These are phyloP conservation scores for Mastacembelus armatus DNA, from an alignment of 2,797 vertebrate species.

Conservation along the genomic window DNA sequence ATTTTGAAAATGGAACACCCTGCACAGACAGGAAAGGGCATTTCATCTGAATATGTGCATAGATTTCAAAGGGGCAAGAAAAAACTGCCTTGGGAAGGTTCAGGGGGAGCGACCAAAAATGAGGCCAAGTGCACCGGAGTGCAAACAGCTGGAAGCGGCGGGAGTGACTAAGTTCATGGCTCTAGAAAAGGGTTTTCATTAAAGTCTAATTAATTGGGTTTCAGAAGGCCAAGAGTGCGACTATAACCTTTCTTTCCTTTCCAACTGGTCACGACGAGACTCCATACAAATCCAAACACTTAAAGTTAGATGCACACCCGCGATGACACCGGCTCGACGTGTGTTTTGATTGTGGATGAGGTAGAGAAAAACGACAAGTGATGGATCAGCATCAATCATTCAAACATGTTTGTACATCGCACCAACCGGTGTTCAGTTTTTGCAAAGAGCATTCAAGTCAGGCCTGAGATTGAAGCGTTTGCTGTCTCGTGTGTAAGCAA, in stretches of 20 bases:
- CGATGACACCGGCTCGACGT: too few relatives aligned
- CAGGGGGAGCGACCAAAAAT: conserved; percentile 14
- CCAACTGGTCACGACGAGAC: too few relatives aligned
- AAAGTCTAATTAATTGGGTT: too few relatives aligned
- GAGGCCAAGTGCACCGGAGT: conserved; percentile 20
- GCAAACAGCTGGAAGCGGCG: conserved; percentile 25
- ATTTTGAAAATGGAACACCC: conserved; percentile 63
- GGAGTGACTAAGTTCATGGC: too few relatives aligned
- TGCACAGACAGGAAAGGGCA: conserved; percentile 62
- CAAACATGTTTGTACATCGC: conserved; percentile 11
- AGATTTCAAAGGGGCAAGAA: conserved; percentile 41
- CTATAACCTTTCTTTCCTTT: too few relatives aligned
- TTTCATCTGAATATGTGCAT: conserved; percentile 54
- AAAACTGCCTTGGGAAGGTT: conserved; percentile 31
- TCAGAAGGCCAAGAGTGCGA: too few relatives aligned
- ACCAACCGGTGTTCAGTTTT: too few relatives aligned
- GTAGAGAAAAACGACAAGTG: too few relatives aligned
- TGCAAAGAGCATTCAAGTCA: conserved; percentile 49
- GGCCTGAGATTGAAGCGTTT: conserved; percentile 32
- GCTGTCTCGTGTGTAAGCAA: conserved; percentile 54
- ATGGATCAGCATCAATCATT: conserved; percentile 10
- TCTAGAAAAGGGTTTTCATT: too few relatives aligned
- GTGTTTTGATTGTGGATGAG: too few relatives aligned
- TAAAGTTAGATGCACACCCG: too few relatives aligned
- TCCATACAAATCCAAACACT: too few relatives aligned